Conservation (phyloP, 2,113 vertebrate genomes). For the Toxostoma redivivum region DNA sequence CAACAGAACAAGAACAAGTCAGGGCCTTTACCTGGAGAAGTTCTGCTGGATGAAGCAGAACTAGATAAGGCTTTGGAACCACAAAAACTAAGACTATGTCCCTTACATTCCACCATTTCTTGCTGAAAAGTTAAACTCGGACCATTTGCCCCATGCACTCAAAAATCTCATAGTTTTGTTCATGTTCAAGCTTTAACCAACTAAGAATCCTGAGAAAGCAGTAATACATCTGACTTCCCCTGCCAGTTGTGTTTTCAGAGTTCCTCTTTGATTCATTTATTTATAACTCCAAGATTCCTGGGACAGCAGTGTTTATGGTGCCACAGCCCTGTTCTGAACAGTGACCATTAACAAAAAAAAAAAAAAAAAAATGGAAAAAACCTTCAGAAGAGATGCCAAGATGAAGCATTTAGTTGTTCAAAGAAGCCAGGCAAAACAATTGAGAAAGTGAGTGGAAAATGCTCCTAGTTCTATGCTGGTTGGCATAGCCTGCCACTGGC, state of each 20-base stretch:
- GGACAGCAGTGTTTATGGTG: background rate
- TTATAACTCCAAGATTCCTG: background rate
- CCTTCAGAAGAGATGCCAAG: background rate
- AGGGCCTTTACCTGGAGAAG: background rate
- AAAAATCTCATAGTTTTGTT: background rate
- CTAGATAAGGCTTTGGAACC: background rate
- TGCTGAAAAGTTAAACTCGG: background rate
- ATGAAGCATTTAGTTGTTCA: background rate
- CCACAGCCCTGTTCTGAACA: background rate
- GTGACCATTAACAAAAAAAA: background rate
- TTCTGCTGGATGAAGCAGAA: background rate
- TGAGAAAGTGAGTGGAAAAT: background rate
- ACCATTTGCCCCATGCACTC: background rate
- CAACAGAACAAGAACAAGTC: background rate
- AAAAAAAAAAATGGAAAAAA: accelerated
- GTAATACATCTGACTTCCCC: background rate
- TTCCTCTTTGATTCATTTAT: background rate
- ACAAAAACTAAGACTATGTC: background rate
- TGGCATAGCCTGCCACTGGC: background rate
- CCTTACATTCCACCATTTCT: background rate
- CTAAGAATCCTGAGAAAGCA: background rate
- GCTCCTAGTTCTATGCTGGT: background rate
- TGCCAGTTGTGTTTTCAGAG: background rate
- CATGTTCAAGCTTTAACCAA: background rate
- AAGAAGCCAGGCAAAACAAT: background rate